phyloP scores from a whole-genome alignment of 1,140 invertebrate genomes.

The Helicoverpa armigera region DNA sequence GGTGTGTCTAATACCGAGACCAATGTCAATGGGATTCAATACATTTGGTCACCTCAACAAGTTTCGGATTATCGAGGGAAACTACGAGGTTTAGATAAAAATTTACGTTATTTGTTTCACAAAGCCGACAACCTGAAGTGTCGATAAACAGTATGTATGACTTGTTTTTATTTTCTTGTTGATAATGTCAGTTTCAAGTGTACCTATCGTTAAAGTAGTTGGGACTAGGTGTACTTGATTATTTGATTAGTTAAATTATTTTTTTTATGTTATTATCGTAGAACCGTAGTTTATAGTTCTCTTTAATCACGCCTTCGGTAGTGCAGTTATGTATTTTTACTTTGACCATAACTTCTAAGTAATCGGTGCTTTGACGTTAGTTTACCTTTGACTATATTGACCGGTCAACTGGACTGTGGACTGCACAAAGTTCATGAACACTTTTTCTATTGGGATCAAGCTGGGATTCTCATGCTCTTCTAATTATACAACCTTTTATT shows the following conservation, averaged over 20 bases:
- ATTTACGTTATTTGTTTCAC: not conserved
- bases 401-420: too few relatives aligned
- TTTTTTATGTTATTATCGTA: not conserved
- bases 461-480: too few relatives aligned
- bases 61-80: conserved; percentile 7
- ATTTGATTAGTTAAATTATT: not conserved
- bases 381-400: too few relatives aligned
- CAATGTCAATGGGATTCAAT: conserved; percentile 9
- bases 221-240: not conserved
- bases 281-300: too few relatives aligned
- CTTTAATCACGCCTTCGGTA: too few relatives aligned
- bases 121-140: conserved; percentile 17
- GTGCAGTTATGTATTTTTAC: too few relatives aligned
- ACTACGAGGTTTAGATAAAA: not conserved
- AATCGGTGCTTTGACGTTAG: too few relatives aligned
- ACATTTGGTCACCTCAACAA: not conserved
- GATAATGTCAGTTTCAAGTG: conserved; percentile 40
- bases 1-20: conserved; percentile 17
- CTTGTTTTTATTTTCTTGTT: conserved; percentile 25
- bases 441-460: too few relatives aligned
- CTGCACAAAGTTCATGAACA: too few relatives aligned
- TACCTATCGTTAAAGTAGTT: not conserved
- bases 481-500: too few relatives aligned
- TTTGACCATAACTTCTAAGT: too few relatives aligned
- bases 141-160: conserved; percentile 18